Evolutionary conservation across 2,888 invertebrate genomes (phyloP).

Genomic region (Callyntrura sp.): DNA sequence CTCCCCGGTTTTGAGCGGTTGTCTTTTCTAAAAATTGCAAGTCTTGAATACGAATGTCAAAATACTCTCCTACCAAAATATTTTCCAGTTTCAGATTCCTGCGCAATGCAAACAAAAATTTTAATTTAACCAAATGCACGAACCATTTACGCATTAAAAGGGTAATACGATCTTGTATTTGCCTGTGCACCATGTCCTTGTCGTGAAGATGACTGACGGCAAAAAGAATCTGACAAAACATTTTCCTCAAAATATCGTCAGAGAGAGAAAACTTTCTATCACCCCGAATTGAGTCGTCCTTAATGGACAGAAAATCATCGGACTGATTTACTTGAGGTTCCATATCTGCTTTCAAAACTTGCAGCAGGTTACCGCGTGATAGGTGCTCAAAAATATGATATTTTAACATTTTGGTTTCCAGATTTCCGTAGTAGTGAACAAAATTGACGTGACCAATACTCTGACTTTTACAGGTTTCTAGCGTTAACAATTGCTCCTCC

Average conservation of each 20-base stretch:
- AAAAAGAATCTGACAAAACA: constrained; percentile 71
- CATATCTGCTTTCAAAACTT: constrained; percentile 38
- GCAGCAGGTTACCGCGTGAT: constrained; percentile 62
- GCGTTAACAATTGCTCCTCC: constrained; percentile 25
- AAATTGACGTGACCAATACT: constrained; percentile 69
- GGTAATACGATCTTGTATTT: neutral
- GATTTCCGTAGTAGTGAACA: constrained; percentile 67
- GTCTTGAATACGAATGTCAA: constrained; percentile 67
- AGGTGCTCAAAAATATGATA: constrained; percentile 74
- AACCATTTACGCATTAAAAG: too few relatives aligned
- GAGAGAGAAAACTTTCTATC: neutral
- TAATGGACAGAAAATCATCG: neutral
- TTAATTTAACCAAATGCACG: too few relatives aligned
- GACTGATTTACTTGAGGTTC: too few relatives aligned
- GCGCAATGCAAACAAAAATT: neutral
- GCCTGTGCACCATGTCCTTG: constrained; percentile 74
- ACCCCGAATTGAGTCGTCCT: too few relatives aligned
- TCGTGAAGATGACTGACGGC: constrained; percentile 74
- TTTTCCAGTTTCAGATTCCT: constrained; percentile 74
- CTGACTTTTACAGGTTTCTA: constrained; percentile 53
- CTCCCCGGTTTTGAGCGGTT: constrained; percentile 68
- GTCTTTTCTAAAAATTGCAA: constrained; percentile 66
- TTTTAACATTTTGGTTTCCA: constrained; percentile 69
- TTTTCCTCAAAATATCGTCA: constrained; percentile 60
- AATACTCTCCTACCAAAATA: constrained; percentile 65